These are phyloP conservation scores for Clunio marinus DNA, from an alignment of 2,888 invertebrate species.

Conservation along the genomic window DNA sequence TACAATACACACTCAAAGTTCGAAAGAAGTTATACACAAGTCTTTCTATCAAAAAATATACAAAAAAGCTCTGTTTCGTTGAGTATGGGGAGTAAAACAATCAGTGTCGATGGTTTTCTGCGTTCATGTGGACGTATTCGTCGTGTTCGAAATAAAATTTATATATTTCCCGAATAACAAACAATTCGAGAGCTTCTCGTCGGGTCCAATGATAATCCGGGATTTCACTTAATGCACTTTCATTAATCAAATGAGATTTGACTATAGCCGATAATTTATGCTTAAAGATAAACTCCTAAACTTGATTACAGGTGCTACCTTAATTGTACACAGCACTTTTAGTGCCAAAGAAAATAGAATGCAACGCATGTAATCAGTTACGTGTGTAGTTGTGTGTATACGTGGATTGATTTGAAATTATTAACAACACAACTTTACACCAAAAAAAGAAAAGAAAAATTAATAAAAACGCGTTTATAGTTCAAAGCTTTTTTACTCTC, in stretches of 20 bases:
- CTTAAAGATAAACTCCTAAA: not conserved
- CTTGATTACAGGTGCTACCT: conserved; percentile 1
- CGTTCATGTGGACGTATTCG: conserved; percentile 31
- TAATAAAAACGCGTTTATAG: too few species aligned
- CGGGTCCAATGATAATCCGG: not conserved
- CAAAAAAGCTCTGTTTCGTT: too few species aligned
- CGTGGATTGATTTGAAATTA: not conserved
- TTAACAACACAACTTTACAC: too few species aligned
- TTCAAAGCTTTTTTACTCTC: too few species aligned
- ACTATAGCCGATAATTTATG: not conserved
- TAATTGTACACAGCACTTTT: not conserved
- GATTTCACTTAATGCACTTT: conserved; percentile 3
- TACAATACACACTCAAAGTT: not conserved
- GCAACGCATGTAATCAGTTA: conserved; percentile 6
- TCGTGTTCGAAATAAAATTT: conserved; percentile 4
- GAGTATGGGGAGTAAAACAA: not conserved
- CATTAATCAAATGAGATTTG: conserved; percentile 10
- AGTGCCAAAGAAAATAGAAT: not conserved
- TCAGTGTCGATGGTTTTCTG: conserved; percentile 30
- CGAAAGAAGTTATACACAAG: not conserved
- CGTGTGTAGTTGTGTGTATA: not conserved
- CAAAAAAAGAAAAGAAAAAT: too few species aligned
- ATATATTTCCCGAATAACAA: not conserved
- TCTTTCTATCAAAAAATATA: not conserved
- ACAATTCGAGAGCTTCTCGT: not conserved